Conservation (phyloP, 2,888 invertebrate species). For the Sclerodermus sp. region DNA sequence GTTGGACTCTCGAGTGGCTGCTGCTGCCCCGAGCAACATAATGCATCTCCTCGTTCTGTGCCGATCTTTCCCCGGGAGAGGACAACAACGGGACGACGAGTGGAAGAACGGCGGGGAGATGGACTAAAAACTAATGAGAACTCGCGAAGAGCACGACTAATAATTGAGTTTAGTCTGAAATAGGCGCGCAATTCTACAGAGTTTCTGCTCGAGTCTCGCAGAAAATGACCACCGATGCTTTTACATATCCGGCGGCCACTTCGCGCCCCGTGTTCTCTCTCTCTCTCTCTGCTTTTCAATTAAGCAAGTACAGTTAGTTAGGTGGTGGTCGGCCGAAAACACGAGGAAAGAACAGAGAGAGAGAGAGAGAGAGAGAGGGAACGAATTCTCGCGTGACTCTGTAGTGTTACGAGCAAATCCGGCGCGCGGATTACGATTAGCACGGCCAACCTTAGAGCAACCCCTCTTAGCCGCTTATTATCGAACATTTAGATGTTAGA, state of each 20-base stretch:
- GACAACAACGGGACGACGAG: too few relatives aligned
- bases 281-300: slow-evolving; percentile 8
- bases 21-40: not conserved
- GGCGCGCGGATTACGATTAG: slow-evolving; percentile 27
- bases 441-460: slow-evolving; percentile 9
- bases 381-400: slow-evolving; percentile 34
- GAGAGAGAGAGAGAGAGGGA: not conserved
- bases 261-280: not conserved
- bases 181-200: too few relatives aligned
- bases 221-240: slow-evolving; percentile 7
- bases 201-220: too few relatives aligned
- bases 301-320: not conserved
- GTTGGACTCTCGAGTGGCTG: not conserved
- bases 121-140: too few relatives aligned
- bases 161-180: too few relatives aligned
- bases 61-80: too few relatives aligned
- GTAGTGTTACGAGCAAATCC: slow-evolving; percentile 33
- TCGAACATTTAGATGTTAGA: slow-evolving; percentile 36
- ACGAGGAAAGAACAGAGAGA: not conserved
- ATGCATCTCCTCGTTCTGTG: not conserved
- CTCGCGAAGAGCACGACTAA: too few relatives aligned
- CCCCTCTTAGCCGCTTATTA: slow-evolving; percentile 34
- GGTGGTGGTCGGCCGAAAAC: not conserved
- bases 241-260: slow-evolving; percentile 19
- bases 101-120: too few relatives aligned